Base-by-base conservation (phyloP, 2,113 vertebrate genomes). In the Gambusia affinis region DNA sequence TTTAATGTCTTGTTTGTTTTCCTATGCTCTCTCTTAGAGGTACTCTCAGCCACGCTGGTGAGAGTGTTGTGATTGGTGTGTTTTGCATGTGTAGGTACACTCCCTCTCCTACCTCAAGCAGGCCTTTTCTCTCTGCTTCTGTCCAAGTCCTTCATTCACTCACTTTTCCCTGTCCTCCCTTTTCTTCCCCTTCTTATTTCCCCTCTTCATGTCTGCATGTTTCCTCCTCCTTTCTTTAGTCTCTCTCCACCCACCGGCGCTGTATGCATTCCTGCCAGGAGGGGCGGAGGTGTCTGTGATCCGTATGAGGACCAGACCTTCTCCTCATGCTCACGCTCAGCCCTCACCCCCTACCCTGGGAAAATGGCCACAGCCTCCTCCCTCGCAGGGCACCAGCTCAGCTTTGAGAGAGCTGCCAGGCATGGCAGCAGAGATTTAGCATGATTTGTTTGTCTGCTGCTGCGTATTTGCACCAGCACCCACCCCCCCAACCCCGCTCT, bases 241-340 rank as follows among this genome's bases (percentile, higher is more conserved):
- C 65, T 82, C 81, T 81, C 81, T 90, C 88, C 87, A 85, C 85
- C 86, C 84, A 80, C 80, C 67, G 78, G 74, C 62, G 80, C 73
- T 81, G 67, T 86, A 3, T 87, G 86, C 94, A 94, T 94, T 94
- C 94, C 94, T 88, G 77, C 94, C 94, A 94, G 91, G 83, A 92
- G 94, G 91, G 92, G 94, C 91, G 89, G 92, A 93, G 86, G 90
- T 92, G 91, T 90, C 91, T 89, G 87, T 83, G 91, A 88, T 86
- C 87, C 65, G 37, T 69, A 89, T 88, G 88, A 90, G 88, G 86
- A 88, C 85, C 87, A 88, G 89, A 85, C 89, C 86, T 87, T 80
- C 87, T 39, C 87, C 82, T 89, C 67, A 1, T 78, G 78, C 76
- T 86, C 79, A 62, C 83, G 80, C 80, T 67, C 51, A 11, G 30